Percentiles rank a stretch among this genome's conserved stretches.
Conservation (phyloP, 2,888 invertebrate genomes). For the Spialia ferax region DNA sequence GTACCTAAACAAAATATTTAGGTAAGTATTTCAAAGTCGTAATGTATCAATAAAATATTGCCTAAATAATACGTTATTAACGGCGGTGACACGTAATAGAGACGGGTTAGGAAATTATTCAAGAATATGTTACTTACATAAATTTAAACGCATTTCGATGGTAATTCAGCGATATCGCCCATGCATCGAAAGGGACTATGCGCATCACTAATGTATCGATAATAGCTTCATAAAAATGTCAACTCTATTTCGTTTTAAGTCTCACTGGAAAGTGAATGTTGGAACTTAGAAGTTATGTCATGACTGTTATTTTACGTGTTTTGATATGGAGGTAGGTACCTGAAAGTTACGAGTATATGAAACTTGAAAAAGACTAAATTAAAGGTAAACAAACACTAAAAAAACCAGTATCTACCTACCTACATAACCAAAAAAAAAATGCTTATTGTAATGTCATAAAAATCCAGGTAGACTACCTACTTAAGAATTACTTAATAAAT, state of each 20-base stretch:
- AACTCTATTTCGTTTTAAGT: slow-evolving; percentile 18
- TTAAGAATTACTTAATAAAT: no score
- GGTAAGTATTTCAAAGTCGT: slow-evolving; percentile 23
- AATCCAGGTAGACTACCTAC: no score
- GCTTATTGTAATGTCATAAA: no score
- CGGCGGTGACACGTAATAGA: slow-evolving; percentile 17
- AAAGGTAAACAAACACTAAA: no score
- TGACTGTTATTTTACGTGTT: not conserved
- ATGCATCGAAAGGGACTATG: slow-evolving; percentile 11
- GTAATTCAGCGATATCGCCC: slow-evolving; percentile 31
- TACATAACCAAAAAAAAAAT: no score
- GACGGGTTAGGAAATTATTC: slow-evolving; percentile 22
- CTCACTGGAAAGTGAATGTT: slow-evolving; percentile 6
- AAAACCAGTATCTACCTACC: no score
- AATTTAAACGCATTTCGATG: slow-evolving; percentile 32
- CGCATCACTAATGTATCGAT: slow-evolving; percentile 30
- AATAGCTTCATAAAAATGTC: slow-evolving; percentile 35
- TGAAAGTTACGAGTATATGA: no score
- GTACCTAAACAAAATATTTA: no score
- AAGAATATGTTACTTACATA: slow-evolving; percentile 22
- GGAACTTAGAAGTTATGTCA: slow-evolving; percentile 7
- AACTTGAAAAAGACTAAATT: no score
- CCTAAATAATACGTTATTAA: not conserved
- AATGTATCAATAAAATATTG: slow-evolving; percentile 1
- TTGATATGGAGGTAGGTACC: not conserved